A percentile compares a stretch with the other conserved stretches of the same genome.
phyloP scores from a whole-genome alignment of 2,888 invertebrate species.

The Eurytoma adleriae region DNA sequence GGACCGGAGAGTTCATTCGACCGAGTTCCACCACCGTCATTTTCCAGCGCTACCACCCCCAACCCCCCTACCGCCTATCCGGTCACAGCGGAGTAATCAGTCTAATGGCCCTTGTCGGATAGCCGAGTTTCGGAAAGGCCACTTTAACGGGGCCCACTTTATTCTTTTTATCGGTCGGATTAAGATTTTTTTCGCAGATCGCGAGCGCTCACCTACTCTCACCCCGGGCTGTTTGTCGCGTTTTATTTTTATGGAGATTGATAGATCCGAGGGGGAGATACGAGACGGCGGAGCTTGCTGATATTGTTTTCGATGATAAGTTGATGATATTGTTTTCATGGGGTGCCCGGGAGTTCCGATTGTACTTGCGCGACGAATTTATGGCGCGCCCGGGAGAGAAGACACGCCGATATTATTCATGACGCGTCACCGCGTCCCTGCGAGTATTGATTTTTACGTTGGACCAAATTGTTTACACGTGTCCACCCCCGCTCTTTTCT shows the following conservation, averaged over 20 bases:
- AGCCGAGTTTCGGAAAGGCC: slow-evolving; percentile 11
- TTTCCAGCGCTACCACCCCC: slow-evolving; percentile 10
- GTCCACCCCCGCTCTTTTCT: no score
- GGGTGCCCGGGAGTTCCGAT: neutral
- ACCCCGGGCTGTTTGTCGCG: neutral
- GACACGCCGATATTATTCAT: no score
- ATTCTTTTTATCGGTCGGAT: neutral
- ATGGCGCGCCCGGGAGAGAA: no score
- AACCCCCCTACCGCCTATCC: neutral
- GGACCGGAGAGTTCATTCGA: slow-evolving; percentile 40
- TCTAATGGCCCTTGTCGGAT: slow-evolving; percentile 37
- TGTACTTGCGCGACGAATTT: no score
- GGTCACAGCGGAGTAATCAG: slow-evolving; percentile 17
- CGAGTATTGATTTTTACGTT: no score
- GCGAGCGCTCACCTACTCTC: neutral
- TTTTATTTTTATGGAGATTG: neutral
- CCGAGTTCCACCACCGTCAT: slow-evolving; percentile 36
- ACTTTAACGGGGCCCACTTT: neutral
- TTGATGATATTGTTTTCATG: neutral
- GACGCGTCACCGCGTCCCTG: no score
- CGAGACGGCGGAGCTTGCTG: neutral
- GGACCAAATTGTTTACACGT: no score
- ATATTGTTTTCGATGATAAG: neutral
- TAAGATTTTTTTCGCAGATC: slow-evolving; percentile 1
- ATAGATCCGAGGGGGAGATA: neutral